These are phyloP conservation scores for Cynoglossus semilaevis DNA, from an alignment of 2,113 vertebrate genomes.

Conservation along the genomic window DNA sequence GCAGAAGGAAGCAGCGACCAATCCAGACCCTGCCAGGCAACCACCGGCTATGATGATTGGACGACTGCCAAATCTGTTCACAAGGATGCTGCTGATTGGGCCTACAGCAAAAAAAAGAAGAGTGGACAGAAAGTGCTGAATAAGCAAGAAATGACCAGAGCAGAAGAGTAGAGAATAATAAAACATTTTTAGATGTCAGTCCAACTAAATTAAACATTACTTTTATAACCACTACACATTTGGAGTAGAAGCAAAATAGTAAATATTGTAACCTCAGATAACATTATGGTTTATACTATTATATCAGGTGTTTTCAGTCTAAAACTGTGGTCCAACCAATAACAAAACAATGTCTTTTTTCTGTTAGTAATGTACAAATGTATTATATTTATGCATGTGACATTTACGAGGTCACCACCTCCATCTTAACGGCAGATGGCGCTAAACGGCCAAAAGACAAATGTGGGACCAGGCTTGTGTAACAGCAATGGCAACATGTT, in stretches of 20 bases:
- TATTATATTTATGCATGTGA: background rate
- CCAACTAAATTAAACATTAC: too few species aligned
- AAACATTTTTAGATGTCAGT: too few species aligned
- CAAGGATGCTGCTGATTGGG: slow-evolving; percentile 94
- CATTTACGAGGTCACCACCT: background rate
- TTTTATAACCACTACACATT: too few species aligned
- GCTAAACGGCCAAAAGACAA: background rate
- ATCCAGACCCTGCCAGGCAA: slow-evolving; percentile 80
- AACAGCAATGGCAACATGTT: slow-evolving; percentile 5
- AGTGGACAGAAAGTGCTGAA: background rate
- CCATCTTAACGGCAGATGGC: slow-evolving; percentile 27
- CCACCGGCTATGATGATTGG: slow-evolving; percentile 88
- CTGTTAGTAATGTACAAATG: too few species aligned
- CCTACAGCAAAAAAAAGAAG: slow-evolving; percentile 61
- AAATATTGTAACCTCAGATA: too few species aligned
- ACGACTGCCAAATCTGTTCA: slow-evolving; percentile 92
- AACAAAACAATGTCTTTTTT: too few species aligned
- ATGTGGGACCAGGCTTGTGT: slow-evolving; percentile 11
- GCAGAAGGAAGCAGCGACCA: slow-evolving; percentile 89
- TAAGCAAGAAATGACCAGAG: background rate
- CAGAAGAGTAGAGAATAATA: background rate
- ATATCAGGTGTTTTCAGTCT: too few species aligned
- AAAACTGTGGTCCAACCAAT: too few species aligned
- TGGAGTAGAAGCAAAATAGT: too few species aligned
- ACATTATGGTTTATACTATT: too few species aligned